phyloP scores from a whole-genome alignment of 2,113 vertebrate genomes.

The Rissa tridactyla region DNA sequence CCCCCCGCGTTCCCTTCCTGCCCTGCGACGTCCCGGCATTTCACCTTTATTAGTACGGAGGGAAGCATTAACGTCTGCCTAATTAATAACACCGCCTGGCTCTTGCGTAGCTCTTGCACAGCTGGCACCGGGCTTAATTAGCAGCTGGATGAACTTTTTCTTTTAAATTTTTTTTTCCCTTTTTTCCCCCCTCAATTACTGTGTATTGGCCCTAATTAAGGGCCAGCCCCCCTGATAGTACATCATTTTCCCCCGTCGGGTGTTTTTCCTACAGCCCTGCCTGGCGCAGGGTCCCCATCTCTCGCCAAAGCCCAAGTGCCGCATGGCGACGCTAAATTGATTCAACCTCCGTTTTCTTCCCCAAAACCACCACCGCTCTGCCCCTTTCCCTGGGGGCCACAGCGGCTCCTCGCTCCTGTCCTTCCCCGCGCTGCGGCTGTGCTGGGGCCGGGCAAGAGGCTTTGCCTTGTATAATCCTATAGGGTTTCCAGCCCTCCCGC shows the following conservation, averaged over 20 bases:
- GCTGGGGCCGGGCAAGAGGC: neutral
- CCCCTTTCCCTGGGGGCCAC: neutral
- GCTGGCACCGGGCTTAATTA: neutral
- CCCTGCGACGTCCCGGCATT: neutral
- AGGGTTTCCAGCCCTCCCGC: slow-evolving; percentile 39
- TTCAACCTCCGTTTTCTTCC: neutral
- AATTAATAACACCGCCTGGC: neutral
- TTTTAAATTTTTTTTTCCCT: neutral
- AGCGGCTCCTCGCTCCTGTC: neutral
- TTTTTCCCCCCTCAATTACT: neutral
- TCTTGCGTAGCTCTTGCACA: neutral
- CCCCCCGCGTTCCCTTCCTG: neutral
- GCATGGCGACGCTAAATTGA: neutral
- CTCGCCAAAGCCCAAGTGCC: neutral
- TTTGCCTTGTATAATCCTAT: slow-evolving; percentile 46
- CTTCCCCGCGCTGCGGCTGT: neutral
- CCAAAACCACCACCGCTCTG: neutral
- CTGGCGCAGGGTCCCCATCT: neutral
- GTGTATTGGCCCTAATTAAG: neutral
- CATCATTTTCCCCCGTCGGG: rapidly evolving
- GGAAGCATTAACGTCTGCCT: neutral
- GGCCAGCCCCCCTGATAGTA: neutral
- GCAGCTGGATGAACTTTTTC: slow-evolving; percentile 27
- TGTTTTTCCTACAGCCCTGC: neutral
- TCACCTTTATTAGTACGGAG: neutral